Base-by-base conservation (phyloP, 2,797 vertebrate species). In the Odontamblyopus lacepedii region DNA sequence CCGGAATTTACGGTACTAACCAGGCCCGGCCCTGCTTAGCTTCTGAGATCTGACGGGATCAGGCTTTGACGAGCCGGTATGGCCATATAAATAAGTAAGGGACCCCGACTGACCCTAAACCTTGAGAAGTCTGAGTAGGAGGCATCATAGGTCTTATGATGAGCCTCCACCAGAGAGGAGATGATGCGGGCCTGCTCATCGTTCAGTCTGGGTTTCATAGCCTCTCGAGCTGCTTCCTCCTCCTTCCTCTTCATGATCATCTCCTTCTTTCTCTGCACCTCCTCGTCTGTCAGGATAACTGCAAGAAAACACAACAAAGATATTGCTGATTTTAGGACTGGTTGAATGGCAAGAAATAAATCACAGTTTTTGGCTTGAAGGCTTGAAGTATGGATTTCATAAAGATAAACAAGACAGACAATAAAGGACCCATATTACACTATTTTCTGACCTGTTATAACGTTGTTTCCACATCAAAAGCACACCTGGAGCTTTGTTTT, bases 271-370 rank as follows among this genome's bases (percentile, higher is more conserved):
- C 97, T 94, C 91, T 98, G 97, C 59, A 99, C 97, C 83, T 99
- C 98, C 87, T 98, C 98, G 0, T 99, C 97, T 0, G 98, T 99
- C 83, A 99, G 92, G 84, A 99, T 99, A 91, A 98, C 98, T 99
- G 89, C 16, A 78, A 81, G 0, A 66, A 26, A 75, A 13, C n/a
- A 64, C 0, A 19, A 9, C 56, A 70, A 11, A 50, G 6, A 66
- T 29, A 77, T 38, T 50, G 50, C 32, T 26, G 66, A 38, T 30
- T 64, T 63, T 11, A 35, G 56, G 59, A 13, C 44, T 48, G 44
- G 13, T 4, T 48, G 44, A 30, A 41, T 41, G 38, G 7, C 8
- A 41, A 9, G 2, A 41, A 41, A 41, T 41, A 41, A 41, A 41
- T 8, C 7, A 1, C 41, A 44, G 13, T 44, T 44, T 23, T 23